Evolutionary conservation across 2,888 invertebrate genomes (phyloP).

Genomic region (Geophilus truncorum): DNA sequence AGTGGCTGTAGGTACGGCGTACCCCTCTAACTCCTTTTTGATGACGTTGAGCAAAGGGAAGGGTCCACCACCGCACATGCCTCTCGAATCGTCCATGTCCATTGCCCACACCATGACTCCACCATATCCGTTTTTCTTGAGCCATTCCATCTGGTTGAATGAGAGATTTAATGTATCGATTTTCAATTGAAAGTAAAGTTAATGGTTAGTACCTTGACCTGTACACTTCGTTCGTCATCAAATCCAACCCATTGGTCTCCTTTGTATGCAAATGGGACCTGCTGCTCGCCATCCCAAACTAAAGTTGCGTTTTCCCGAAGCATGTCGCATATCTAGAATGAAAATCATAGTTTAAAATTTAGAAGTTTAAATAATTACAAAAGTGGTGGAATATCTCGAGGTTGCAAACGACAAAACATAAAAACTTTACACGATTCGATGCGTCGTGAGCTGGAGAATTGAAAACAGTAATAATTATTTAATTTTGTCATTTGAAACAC

Average conservation of each 20-base stretch:
- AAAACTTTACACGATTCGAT: too few species aligned
- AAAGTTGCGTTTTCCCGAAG: conserved; percentile 83
- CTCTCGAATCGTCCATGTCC: conserved; percentile 92
- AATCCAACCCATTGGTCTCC: conserved; percentile 92
- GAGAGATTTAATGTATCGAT: background rate
- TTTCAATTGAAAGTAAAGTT: background rate
- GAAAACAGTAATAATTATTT: too few species aligned
- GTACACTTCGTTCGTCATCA: conserved; percentile 84
- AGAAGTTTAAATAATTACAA: background rate
- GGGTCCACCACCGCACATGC: conserved; percentile 78
- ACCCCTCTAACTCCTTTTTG: conserved; percentile 75
- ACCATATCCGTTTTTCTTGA: conserved; percentile 88
- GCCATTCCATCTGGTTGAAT: conserved; percentile 88
- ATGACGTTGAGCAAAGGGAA: conserved; percentile 84
- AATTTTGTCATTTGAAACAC: too few species aligned
- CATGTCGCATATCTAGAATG: conserved; percentile 73
- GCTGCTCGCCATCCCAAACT: conserved; percentile 93
- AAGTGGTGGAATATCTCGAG: too few species aligned
- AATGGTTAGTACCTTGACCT: conserved; percentile 68
- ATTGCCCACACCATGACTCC: conserved; percentile 97
- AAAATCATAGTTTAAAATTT: background rate
- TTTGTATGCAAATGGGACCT: conserved; percentile 89
- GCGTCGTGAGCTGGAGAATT: too few species aligned
- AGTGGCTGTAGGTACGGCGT: conserved; percentile 58
- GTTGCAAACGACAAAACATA: too few species aligned